phyloP scores from a whole-genome alignment of 2,113 vertebrate genomes.

The Scortum barcoo region DNA sequence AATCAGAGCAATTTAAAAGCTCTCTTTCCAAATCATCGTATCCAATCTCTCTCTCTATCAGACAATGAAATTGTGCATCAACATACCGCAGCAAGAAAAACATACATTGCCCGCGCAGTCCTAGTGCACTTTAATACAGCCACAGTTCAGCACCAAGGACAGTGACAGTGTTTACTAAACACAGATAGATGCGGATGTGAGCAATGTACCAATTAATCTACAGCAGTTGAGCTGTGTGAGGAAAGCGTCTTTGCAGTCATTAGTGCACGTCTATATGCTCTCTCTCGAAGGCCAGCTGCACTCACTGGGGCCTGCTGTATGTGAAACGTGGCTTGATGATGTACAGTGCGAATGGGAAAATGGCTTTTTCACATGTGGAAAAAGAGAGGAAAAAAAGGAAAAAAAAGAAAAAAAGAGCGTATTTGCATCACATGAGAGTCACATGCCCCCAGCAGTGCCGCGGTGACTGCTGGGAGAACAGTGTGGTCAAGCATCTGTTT shows the following conservation, averaged over 20 bases:
- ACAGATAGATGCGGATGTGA: not conserved
- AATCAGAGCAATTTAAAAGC: no score
- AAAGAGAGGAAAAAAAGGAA: no score
- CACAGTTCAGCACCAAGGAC: conserved; percentile 21
- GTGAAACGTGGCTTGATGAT: not conserved
- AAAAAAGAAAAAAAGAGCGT: no score
- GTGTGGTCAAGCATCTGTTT: not conserved
- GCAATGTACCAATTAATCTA: conserved; percentile 22
- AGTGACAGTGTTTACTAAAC: conserved; percentile 3
- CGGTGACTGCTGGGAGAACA: not conserved
- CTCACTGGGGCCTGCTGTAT: conserved; percentile 12
- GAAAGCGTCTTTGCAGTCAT: conserved; percentile 54
- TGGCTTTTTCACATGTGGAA: not conserved
- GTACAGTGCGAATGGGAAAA: not conserved
- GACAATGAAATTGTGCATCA: not conserved
- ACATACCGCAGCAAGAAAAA: not conserved
- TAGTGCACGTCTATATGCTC: conserved; percentile 15
- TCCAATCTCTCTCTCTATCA: no score
- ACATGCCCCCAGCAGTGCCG: no score
- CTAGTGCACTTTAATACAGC: not conserved
- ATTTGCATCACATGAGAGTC: not conserved
- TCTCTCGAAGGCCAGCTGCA: conserved; percentile 25
- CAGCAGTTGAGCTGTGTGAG: conserved; percentile 13
- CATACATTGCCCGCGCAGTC: not conserved
- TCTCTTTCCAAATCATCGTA: no score